Base-by-base conservation (phyloP, 2,888 invertebrate genomes). In the Phengaris alcon region DNA sequence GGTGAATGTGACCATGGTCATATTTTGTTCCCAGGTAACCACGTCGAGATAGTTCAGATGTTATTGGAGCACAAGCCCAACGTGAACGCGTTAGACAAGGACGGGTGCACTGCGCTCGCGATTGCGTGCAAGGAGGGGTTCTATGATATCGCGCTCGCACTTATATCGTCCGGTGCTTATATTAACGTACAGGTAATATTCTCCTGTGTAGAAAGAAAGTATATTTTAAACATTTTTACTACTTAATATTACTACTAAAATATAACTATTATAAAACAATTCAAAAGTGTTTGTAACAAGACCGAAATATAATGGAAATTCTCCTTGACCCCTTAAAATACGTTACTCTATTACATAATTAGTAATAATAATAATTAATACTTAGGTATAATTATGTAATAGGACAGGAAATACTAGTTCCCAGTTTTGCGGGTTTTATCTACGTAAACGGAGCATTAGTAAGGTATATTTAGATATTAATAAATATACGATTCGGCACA, bases 101-200 rank as follows among this genome's bases (percentile, higher is more conserved):
- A 99, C 88, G 99, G 99, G n/a, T 97, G 97, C 88, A 98, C 98
- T 0, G 97, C 99, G 0, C 91, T 99, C 78, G 97, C 97, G n/a
- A 96, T 98, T 82, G 98, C 98, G 44, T 97, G 98, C 86, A 97
- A 98, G 83, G 98, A 98, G 87, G 99, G 99, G 3, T 97, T 94
- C 87, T 96, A 96, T 84, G 98, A 99, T 82, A 98, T 99, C 81
- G 97, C 97, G 1, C 95, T 97, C 68, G 96, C 97, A 6, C 94
- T 99, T 52, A 95, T 99, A 82, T 96, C 96, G 79, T 96, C 97
- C 72, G 98, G 98, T 76, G 99, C 99, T 77, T 99, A 99, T 89
- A 98, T 99, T 77, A 99, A 99, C 90, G 96, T 99, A 79, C 95
- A 95, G 88, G 96, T 94, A 86, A 87, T 81, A 76, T 35, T 35